Evolutionary conservation across 2,113 vertebrate species (phyloP).

Genomic region (Ahaetulla prasina): DNA sequence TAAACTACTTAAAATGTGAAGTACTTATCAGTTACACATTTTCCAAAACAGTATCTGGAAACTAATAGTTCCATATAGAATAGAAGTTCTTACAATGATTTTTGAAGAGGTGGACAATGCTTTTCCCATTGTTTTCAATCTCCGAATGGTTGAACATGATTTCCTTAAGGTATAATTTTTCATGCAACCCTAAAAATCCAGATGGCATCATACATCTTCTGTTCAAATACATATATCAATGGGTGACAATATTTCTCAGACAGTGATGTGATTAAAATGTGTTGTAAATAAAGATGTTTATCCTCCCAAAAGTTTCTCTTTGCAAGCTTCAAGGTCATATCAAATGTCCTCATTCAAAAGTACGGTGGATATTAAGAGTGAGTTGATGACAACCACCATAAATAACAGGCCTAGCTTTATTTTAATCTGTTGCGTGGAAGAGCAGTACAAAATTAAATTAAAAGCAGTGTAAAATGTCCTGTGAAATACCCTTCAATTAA

Average conservation of each 20-base stretch:
- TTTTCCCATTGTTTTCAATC: background rate
- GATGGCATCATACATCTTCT: background rate
- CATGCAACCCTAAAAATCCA: background rate
- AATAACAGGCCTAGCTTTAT: background rate
- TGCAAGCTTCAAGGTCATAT: background rate
- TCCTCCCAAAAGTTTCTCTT: background rate
- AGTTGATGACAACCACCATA: background rate
- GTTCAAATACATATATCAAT: background rate
- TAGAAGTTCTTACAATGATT: background rate
- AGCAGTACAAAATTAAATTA: background rate
- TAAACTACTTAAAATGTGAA: background rate
- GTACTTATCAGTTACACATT: background rate
- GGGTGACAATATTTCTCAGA: background rate
- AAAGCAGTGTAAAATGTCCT: background rate
- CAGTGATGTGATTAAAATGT: background rate
- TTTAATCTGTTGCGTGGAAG: background rate
- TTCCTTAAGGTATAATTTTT: background rate
- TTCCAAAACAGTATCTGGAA: background rate
- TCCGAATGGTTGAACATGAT: background rate
- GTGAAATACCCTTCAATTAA: background rate
- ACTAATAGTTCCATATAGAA: background rate
- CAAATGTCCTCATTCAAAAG: background rate
- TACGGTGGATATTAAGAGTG: background rate
- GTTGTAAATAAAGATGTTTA: background rate
- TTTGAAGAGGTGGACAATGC: background rate